phyloP scores from a whole-genome alignment of 2,113 vertebrate species.

The Rhizomys pruinosus region DNA sequence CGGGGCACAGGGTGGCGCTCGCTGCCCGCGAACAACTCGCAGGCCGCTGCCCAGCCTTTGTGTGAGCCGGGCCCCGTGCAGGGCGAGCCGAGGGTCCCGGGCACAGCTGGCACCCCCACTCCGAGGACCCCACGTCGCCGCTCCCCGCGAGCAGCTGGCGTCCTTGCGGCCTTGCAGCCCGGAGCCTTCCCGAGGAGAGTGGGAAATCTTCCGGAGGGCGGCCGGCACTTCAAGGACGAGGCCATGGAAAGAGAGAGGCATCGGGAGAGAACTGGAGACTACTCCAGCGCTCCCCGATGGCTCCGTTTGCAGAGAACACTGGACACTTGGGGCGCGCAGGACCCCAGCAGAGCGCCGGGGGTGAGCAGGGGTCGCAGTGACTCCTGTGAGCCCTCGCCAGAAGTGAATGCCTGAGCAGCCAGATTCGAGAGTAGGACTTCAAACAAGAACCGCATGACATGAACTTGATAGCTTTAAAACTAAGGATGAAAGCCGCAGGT shows the following conservation, averaged over 20 bases:
- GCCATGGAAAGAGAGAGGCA: not conserved
- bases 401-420: not conserved
- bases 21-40: slow-evolving; percentile 31
- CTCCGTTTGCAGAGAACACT: too few species aligned
- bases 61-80: not conserved
- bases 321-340: not conserved
- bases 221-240: not conserved
- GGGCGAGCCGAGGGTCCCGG: fast-evolving
- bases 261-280: not conserved
- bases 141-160: not conserved
- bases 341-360: not conserved
- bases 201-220: not conserved
- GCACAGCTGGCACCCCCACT: fast-evolving
- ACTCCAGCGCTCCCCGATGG: not conserved
- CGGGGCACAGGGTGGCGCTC: slow-evolving; percentile 80
- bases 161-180: not conserved
- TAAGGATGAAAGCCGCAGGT: not conserved
- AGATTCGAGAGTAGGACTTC: not conserved
- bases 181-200: not conserved
- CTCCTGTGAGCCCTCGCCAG: not conserved
- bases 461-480: not conserved
- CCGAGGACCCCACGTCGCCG: not conserved
- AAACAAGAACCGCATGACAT: not conserved
- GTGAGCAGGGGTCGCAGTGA: too few species aligned
- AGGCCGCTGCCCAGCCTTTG: slow-evolving; percentile 29